Evolutionary conservation across 2,113 vertebrate species (phyloP).

Genomic region (Anguilla rostrata): DNA sequence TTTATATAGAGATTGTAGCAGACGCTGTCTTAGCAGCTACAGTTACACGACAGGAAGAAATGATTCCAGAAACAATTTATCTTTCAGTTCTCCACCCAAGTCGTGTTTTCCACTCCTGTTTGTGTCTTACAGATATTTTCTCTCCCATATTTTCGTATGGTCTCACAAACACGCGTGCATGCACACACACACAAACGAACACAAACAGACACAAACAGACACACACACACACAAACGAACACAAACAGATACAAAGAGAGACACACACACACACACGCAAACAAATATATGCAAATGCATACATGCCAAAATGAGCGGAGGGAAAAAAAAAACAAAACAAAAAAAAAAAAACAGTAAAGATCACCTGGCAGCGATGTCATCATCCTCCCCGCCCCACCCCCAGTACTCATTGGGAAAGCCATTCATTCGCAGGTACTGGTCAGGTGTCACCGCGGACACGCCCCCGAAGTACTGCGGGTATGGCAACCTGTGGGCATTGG

Average conservation of each 20-base stretch:
- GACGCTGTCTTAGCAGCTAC: no score
- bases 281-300: background rate
- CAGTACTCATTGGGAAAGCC: constrained; percentile 94
- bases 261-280: background rate
- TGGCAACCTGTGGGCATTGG: constrained; percentile 72
- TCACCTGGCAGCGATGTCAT: constrained; percentile 90
- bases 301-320: background rate
- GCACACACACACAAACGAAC: no score
- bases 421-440: constrained; percentile 94
- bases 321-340: no score
- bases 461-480: constrained; percentile 91
- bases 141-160: background rate
- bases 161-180: background rate
- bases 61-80: no score
- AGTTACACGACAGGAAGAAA: no score
- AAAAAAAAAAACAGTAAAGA: no score
- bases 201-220: no score
- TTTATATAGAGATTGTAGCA: no score
- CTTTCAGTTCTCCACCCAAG: no score
- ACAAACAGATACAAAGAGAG: no score
- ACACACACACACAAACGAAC: background rate
- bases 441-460: constrained; percentile 87
- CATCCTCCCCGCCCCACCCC: constrained; percentile 94
- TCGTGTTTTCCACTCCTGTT: no score
- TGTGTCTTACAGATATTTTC: background rate